Percentiles rank a stretch among this genome's conserved stretches.
Evolutionary conservation across 2,888 invertebrate genomes (phyloP).

Genomic region (Leptinotarsa rubiginosa): DNA sequence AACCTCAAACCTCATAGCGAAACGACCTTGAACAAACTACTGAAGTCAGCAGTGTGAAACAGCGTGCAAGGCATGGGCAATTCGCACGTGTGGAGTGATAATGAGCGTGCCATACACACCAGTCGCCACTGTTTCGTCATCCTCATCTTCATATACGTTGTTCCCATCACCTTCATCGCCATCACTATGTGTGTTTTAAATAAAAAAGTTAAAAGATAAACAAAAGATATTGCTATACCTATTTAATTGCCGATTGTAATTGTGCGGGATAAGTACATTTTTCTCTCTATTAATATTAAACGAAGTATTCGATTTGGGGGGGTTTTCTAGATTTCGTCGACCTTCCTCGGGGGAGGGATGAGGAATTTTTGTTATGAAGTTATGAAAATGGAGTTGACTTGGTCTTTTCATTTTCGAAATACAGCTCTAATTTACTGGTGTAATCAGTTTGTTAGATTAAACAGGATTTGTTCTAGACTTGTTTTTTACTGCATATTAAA

Average conservation of each 20-base stretch:
- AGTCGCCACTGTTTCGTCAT: conserved; percentile 56
- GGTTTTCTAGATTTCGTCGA: background rate
- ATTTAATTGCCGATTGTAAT: conserved; percentile 49
- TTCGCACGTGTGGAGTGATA: conserved; percentile 65
- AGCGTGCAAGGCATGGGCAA: conserved; percentile 60
- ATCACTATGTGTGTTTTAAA: conserved; percentile 57
- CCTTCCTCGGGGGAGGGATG: background rate
- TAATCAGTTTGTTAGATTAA: too few species aligned
- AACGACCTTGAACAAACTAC: conserved; percentile 14
- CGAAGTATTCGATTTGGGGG: conserved; percentile 40
- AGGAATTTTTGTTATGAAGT: conserved; percentile 19
- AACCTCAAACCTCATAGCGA: background rate
- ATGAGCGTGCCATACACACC: conserved; percentile 66
- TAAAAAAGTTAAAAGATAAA: conserved; percentile 50
- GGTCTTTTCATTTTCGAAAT: background rate
- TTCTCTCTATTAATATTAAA: conserved; percentile 57
- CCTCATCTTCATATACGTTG: conserved; percentile 46
- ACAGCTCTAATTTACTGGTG: too few species aligned
- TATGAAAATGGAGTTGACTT: background rate
- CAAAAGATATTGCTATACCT: conserved; percentile 63
- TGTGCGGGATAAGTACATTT: conserved; percentile 60
- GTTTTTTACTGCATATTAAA: too few species aligned
- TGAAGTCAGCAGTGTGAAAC: conserved; percentile 59
- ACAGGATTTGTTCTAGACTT: too few species aligned
- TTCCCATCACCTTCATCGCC: conserved; percentile 48